A percentile compares a stretch with the other conserved stretches of the same genome.
phyloP scores from a whole-genome alignment of 2,113 vertebrate genomes.

The Rynchops niger region DNA sequence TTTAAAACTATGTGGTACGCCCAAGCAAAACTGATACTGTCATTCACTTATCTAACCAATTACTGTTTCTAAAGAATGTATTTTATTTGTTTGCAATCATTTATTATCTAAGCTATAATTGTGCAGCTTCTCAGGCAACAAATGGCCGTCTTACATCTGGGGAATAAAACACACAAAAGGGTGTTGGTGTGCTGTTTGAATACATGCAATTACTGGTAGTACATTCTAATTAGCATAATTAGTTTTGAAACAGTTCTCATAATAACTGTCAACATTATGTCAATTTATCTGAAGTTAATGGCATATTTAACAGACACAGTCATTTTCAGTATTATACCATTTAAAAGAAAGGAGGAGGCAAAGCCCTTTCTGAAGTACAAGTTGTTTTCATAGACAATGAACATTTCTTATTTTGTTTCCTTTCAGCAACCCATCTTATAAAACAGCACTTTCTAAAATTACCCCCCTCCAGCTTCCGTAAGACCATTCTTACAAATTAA shows the following conservation, averaged over 20 bases:
- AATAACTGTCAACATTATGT: constrained; percentile 69
- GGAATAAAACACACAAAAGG: constrained; percentile 66
- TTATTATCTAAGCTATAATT: constrained; percentile 69
- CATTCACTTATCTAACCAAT: constrained; percentile 62
- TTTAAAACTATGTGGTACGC: constrained; percentile 38
- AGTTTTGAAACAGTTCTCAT: constrained; percentile 68
- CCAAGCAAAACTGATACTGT: constrained; percentile 37
- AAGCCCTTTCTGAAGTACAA: background rate
- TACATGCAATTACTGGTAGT: constrained; percentile 68
- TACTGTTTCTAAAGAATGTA: constrained; percentile 62
- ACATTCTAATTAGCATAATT: constrained; percentile 75
- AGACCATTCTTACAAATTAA: background rate
- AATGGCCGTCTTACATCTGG: constrained; percentile 68
- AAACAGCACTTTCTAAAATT: background rate
- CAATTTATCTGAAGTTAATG: constrained; percentile 70
- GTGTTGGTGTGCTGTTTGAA: constrained; percentile 67
- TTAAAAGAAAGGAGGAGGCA: background rate
- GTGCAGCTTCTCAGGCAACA: constrained; percentile 56
- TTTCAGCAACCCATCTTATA: background rate
- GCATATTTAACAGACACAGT: constrained; percentile 51
- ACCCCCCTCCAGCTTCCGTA: background rate
- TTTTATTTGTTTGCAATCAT: constrained; percentile 66
- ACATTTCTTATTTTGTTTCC: background rate
- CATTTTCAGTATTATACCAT: constrained; percentile 1
- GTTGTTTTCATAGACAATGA: background rate